These are phyloP conservation scores for Prionace glauca DNA, from an alignment of 2,797 vertebrate genomes.

Conservation along the genomic window DNA sequence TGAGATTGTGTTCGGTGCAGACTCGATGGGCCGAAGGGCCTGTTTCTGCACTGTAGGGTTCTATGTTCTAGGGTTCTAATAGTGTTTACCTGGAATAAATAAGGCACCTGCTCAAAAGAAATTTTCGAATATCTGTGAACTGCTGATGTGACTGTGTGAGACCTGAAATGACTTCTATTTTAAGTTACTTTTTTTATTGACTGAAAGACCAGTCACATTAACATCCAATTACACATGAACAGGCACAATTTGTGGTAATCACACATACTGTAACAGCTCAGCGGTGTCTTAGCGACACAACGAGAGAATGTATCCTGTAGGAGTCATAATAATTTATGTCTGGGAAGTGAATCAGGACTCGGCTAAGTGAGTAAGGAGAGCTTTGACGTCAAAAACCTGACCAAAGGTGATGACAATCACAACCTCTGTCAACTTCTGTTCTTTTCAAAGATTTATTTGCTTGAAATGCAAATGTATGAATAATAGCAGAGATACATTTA, in stretches of 20 bases:
- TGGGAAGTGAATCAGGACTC: neutral
- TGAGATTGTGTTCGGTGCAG: too few relatives aligned
- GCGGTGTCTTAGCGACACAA: neutral
- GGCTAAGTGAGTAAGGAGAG: neutral
- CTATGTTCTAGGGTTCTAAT: too few relatives aligned
- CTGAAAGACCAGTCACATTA: neutral
- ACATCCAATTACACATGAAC: constrained; percentile 4
- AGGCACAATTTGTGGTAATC: constrained; percentile 1
- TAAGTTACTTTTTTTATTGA: neutral
- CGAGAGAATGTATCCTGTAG: neutral
- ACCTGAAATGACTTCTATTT: neutral
- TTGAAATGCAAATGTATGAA: neutral
- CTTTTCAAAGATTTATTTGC: neutral
- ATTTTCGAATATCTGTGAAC: neutral
- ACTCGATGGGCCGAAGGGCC: too few relatives aligned
- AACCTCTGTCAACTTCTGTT: neutral
- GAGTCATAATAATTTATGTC: constrained; percentile 9
- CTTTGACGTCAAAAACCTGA: neutral
- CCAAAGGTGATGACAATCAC: neutral
- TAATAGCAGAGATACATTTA: neutral
- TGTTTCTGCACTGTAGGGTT: too few relatives aligned
- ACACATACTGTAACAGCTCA: neutral
- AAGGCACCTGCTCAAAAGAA: neutral
- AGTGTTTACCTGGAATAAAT: neutral
- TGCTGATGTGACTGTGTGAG: too few relatives aligned